A percentile compares a stretch with the other conserved stretches of the same genome.
phyloP scores from a whole-genome alignment of 2,797 vertebrate species.

The Typhlichthys eigenmanni region DNA sequence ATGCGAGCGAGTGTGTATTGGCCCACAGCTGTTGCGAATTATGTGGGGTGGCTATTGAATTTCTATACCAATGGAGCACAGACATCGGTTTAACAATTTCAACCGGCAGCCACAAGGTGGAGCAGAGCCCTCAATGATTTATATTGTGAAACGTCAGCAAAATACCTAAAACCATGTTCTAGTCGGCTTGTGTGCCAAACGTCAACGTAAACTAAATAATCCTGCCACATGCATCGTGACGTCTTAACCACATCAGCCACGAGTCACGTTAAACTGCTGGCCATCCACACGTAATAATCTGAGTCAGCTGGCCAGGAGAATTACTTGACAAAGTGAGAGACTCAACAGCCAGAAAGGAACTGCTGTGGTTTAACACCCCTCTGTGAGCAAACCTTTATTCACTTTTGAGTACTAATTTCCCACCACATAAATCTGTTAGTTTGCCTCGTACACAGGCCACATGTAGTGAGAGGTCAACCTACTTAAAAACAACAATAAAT shows the following conservation, averaged over 20 bases:
- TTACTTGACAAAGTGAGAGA: neutral
- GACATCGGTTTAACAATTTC: neutral
- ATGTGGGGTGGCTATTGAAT: neutral
- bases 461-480: neutral
- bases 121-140: neutral
- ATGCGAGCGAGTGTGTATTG: too few species aligned
- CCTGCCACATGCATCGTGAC: neutral
- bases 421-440: conserved; percentile 18
- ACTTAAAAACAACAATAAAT: neutral
- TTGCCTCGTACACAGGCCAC: neutral
- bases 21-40: too few species aligned
- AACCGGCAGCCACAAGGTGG: conserved; percentile 31
- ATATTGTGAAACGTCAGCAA: too few species aligned
- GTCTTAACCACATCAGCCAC: neutral
- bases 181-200: neutral
- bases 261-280: neutral
- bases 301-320: neutral
- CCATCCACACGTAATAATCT: conserved; percentile 1
- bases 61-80: neutral
- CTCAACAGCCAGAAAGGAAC: conserved; percentile 8
- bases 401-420: conserved; percentile 36
- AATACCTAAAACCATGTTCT: too few species aligned
- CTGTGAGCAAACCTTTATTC: conserved; percentile 24
- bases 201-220: too few species aligned
- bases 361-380: conserved; percentile 49